A percentile compares a stretch with the other conserved stretches of the same genome.
phyloP scores from a whole-genome alignment of 2,113 vertebrate species.

The Mormyrus iriodes region DNA sequence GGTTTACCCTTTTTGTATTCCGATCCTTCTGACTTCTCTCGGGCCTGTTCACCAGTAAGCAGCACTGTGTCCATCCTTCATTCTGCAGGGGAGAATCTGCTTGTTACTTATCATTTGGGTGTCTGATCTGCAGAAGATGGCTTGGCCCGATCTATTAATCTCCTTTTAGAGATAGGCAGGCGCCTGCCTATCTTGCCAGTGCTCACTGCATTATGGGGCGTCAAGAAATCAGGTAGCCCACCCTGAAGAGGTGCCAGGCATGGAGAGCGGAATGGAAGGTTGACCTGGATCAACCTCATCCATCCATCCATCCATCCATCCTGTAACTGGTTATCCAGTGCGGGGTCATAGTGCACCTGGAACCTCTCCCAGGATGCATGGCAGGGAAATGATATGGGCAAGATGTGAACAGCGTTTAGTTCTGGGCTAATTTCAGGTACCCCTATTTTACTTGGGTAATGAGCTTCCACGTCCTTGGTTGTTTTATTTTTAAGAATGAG shows the following conservation, averaged over 20 bases:
- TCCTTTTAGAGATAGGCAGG: not conserved
- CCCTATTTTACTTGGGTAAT: not conserved
- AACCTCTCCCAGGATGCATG: not conserved
- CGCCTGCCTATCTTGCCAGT: not conserved
- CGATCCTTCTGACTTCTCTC: not conserved
- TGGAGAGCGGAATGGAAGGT: not conserved
- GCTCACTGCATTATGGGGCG: not conserved
- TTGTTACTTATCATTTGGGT: not conserved
- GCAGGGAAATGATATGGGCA: not conserved
- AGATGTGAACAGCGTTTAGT: not conserved
- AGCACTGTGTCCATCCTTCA: not conserved
- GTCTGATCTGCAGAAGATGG: slow-evolving; percentile 1
- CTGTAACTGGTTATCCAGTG: not conserved
- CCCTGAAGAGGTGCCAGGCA: not conserved
- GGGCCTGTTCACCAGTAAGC: not conserved
- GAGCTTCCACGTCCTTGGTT: not conserved
- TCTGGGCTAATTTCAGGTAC: not conserved
- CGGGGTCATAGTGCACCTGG: not conserved
- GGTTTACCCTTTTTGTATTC: not conserved
- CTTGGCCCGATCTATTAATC: not conserved
- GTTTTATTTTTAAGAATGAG: not conserved
- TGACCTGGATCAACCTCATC: not conserved
- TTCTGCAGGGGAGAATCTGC: not conserved
- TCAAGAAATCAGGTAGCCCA: not conserved
- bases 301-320: not conserved